Evolutionary conservation across 1,140 invertebrate species (phyloP).

Genomic region (Fopius arisanus): DNA sequence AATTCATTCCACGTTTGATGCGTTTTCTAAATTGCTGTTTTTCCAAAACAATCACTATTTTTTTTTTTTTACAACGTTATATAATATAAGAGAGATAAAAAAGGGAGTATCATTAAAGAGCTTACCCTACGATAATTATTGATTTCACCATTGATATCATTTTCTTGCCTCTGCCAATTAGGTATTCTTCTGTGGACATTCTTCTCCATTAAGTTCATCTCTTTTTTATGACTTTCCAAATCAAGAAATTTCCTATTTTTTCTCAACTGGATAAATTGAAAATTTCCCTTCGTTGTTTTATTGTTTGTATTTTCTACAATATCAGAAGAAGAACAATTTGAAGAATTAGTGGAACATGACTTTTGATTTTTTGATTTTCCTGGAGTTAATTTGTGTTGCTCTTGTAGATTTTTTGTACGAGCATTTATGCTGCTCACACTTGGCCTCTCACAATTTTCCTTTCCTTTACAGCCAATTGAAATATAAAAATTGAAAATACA

Average conservation of each 20-base stretch:
- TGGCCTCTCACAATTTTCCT: slow-evolving; percentile 7
- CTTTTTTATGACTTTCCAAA: too few species aligned
- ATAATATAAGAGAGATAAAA: too few species aligned
- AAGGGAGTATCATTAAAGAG: too few species aligned
- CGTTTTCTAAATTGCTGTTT: neutral
- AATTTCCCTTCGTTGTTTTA: neutral
- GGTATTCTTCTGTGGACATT: neutral
- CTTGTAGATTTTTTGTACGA: neutral
- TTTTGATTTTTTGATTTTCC: neutral
- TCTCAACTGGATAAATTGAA: too few species aligned
- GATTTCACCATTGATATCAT: too few species aligned
- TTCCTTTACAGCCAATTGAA: slow-evolving; percentile 26
- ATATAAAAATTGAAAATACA: slow-evolving; percentile 43
- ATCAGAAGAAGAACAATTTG: neutral
- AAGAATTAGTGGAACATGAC: neutral
- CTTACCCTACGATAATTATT: too few species aligned
- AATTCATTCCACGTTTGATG: neutral
- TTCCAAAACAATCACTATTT: too few species aligned
- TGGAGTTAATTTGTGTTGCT: neutral
- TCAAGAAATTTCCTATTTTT: too few species aligned
- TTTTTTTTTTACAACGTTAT: too few species aligned
- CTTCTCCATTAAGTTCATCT: too few species aligned
- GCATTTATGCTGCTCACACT: neutral
- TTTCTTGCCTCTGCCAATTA: neutral
- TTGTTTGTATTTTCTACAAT: neutral